Base-by-base conservation (phyloP, 2,113 vertebrate genomes). In the Mus pahari region DNA sequence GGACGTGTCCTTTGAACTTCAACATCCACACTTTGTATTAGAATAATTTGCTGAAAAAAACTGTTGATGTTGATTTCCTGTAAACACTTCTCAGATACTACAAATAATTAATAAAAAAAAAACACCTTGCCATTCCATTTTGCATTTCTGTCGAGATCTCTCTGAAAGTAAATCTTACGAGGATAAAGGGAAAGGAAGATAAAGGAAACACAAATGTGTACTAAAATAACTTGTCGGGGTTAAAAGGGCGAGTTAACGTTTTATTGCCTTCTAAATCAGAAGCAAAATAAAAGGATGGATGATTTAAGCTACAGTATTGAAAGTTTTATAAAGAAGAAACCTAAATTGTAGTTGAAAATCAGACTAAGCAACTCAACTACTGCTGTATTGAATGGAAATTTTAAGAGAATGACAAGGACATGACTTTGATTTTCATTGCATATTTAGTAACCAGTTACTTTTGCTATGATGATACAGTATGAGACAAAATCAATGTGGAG, bases 241-340 rank as follows among this genome's bases (percentile, higher is more conserved):
- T 89, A 84, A 79, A 75, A 45, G 12, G 31, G 28, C 36, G 81
- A 96, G 92, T 90, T 93, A 96, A 92, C 31, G 73, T 89, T 92
- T 73, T 93, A 95, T 48, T 92, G 68, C 31, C 55, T 92, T 96
- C 13, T 75, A 45, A 95, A 90, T 82, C 33, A 64, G 53, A 88
- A 33, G 91, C 33, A 93, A 97, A 96, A 93, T 91, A 93, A 96
- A 96, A 92, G 33, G 71, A 71, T 14, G 50, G 33, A 48, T 55
- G 31, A 88, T 33, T 78, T 36, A 83, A 92, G 24, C 88, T 91
- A 89, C 94, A 92, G 33, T 82, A 33, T 19, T 74, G 53, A 95
- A 20, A 91, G 42, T 75, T 90, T 78, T 84, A 88, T 90, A 86
- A 92, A 48, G 53, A 94, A 64, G 42, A 88, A 81, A 96, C 95